phyloP scores from a whole-genome alignment of 2,888 invertebrate genomes.

The Oscheius sp. region DNA sequence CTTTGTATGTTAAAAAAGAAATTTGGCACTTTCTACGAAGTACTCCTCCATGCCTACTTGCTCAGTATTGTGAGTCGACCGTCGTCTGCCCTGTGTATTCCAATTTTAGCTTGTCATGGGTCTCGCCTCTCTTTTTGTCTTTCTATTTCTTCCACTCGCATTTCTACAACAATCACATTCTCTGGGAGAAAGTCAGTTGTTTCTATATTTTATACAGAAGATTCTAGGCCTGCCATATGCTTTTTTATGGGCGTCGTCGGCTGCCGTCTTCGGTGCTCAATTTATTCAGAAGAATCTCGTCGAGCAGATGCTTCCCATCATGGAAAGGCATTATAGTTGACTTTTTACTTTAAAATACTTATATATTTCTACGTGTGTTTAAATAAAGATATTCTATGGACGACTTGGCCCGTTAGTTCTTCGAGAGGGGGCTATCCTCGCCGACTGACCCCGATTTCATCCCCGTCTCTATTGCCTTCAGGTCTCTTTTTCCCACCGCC shows the following conservation, averaged over 20 bases:
- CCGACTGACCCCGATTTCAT: constrained; percentile 1
- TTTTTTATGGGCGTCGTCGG: constrained; percentile 20
- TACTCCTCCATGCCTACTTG: constrained; percentile 57
- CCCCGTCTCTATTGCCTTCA: neutral
- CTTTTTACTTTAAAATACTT: neutral
- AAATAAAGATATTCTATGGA: constrained; percentile 12
- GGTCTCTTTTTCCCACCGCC: too few relatives aligned
- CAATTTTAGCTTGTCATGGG: constrained; percentile 57
- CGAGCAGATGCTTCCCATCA: constrained; percentile 58
- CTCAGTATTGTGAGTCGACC: constrained; percentile 52
- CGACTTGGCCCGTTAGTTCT: constrained; percentile 8
- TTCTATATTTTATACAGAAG: neutral
- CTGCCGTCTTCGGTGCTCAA: constrained; percentile 23
- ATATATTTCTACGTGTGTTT: neutral
- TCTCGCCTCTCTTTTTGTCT: constrained; percentile 56
- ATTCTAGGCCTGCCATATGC: constrained; percentile 34
- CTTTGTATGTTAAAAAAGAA: constrained; percentile 54
- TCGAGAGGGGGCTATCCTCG: constrained; percentile 8
- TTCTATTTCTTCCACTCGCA: constrained; percentile 55
- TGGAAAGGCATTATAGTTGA: constrained; percentile 43
- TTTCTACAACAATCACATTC: constrained; percentile 58
- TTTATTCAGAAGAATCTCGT: constrained; percentile 40
- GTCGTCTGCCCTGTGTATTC: neutral
- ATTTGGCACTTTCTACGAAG: constrained; percentile 57
- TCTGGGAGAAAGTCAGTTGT: constrained; percentile 47